phyloP scores from a whole-genome alignment of 2,888 invertebrate species.

The Ernsta delagoae region DNA sequence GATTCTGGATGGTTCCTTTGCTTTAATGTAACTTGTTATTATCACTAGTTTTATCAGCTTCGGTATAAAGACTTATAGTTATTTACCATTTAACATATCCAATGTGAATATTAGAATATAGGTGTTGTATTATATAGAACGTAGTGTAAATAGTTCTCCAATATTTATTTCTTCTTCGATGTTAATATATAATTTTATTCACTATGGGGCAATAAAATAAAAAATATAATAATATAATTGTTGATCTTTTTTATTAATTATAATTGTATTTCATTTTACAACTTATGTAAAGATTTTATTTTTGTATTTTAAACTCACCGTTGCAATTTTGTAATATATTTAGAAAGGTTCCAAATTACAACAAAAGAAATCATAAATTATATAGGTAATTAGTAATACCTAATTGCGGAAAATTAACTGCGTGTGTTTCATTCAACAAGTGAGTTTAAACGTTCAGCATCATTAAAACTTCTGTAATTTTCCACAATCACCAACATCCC shows the following conservation, averaged over 20 bases:
- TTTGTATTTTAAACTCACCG: slow-evolving; percentile 41
- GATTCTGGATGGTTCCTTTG: slow-evolving; percentile 29
- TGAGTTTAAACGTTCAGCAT: background rate
- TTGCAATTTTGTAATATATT: slow-evolving; percentile 4
- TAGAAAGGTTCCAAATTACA: background rate
- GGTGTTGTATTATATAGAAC: slow-evolving; percentile 77
- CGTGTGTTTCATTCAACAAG: background rate
- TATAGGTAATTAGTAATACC: too few relatives aligned
- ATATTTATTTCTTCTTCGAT: slow-evolving; percentile 51
- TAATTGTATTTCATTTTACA: slow-evolving; percentile 64
- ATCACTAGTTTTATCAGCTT: slow-evolving; percentile 70
- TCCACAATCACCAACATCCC: too few relatives aligned
- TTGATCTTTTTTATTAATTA: slow-evolving; percentile 64
- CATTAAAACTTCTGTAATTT: background rate
- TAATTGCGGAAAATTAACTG: too few relatives aligned
- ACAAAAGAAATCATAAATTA: background rate
- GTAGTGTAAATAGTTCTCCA: slow-evolving; percentile 71
- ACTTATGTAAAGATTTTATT: slow-evolving; percentile 65
- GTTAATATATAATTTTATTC: slow-evolving; percentile 46
- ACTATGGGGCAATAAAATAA: slow-evolving; percentile 74
- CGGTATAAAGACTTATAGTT: slow-evolving; percentile 74
- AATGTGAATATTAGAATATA: slow-evolving; percentile 81
- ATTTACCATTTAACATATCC: slow-evolving; percentile 80
- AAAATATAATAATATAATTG: slow-evolving; percentile 63
- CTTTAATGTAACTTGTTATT: slow-evolving; percentile 53